These are phyloP conservation scores for Morpho helenor DNA, from an alignment of 2,888 invertebrate species.

Conservation along the genomic window DNA sequence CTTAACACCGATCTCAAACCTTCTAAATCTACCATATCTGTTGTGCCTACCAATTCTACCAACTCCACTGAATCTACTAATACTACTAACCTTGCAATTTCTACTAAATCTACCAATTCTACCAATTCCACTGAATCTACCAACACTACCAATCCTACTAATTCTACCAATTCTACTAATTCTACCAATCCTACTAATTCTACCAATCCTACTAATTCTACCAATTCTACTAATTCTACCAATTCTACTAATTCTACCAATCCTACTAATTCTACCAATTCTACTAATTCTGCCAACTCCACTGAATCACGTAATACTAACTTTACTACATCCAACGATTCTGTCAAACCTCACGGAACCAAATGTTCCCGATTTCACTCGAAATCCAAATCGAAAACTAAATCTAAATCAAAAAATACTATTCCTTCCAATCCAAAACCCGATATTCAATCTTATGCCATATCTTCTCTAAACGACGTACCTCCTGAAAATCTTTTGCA, in stretches of 20 bases:
- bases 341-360: slow-evolving; percentile 2
- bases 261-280: too few relatives aligned
- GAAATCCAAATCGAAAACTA: slow-evolving; percentile 22
- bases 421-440: not conserved
- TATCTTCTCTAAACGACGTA: slow-evolving; percentile 32
- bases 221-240: too few relatives aligned
- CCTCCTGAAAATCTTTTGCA: slow-evolving; percentile 34
- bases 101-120: too few relatives aligned
- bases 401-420: slow-evolving; percentile 3
- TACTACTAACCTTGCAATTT: too few relatives aligned
- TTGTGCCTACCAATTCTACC: slow-evolving; percentile 13
- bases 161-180: too few relatives aligned
- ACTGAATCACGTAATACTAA: not conserved
- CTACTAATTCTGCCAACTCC: slow-evolving; percentile 15
- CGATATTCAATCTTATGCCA: slow-evolving; percentile 21
- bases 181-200: too few relatives aligned
- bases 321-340: slow-evolving; percentile 2
- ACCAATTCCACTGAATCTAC: too few relatives aligned
- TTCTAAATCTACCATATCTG: slow-evolving; percentile 16
- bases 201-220: too few relatives aligned
- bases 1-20: slow-evolving; percentile 15
- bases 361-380: slow-evolving; percentile 1
- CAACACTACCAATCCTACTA: too few relatives aligned
- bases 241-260: too few relatives aligned
- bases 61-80: too few relatives aligned